Percentiles rank a stretch among this genome's conserved stretches.
Conservation (phyloP, 2,113 vertebrate species). For the Apteryx mantelli region DNA sequence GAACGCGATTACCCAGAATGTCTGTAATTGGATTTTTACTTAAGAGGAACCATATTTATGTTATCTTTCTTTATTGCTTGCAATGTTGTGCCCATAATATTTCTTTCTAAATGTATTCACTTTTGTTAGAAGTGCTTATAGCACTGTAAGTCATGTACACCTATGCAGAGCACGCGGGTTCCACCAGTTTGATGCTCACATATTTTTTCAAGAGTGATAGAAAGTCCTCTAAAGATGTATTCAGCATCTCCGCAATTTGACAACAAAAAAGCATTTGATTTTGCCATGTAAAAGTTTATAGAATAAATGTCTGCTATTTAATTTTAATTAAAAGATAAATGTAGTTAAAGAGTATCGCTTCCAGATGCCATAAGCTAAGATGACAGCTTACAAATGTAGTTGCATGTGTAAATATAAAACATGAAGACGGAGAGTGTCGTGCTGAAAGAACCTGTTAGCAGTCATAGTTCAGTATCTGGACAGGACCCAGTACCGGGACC, state of each 20-base stretch:
- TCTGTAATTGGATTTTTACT: conserved; percentile 43
- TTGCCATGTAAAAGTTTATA: conserved; percentile 40
- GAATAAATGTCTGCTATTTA: conserved; percentile 33
- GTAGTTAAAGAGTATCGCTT: conserved; percentile 38
- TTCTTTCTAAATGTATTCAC: neutral
- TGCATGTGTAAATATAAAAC: neutral
- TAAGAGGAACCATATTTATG: conserved; percentile 21
- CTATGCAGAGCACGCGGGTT: neutral
- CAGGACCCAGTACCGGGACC: neutral
- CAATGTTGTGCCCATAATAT: neutral
- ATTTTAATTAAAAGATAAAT: conserved; percentile 29
- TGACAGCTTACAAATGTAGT: neutral
- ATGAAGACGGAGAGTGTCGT: neutral
- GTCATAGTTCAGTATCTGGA: neutral
- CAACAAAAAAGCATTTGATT: conserved; percentile 25
- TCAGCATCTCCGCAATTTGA: neutral
- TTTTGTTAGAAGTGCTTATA: neutral
- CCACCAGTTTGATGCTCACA: neutral
- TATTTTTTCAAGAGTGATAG: neutral
- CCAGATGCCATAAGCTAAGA: conserved; percentile 35
- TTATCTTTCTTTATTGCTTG: conserved; percentile 25
- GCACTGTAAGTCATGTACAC: neutral
- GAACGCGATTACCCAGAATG: neutral
- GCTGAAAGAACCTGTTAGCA: neutral
- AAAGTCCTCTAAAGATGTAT: neutral